Conservation (phyloP, 2,888 invertebrate genomes). For the Metallyticus violacea region DNA sequence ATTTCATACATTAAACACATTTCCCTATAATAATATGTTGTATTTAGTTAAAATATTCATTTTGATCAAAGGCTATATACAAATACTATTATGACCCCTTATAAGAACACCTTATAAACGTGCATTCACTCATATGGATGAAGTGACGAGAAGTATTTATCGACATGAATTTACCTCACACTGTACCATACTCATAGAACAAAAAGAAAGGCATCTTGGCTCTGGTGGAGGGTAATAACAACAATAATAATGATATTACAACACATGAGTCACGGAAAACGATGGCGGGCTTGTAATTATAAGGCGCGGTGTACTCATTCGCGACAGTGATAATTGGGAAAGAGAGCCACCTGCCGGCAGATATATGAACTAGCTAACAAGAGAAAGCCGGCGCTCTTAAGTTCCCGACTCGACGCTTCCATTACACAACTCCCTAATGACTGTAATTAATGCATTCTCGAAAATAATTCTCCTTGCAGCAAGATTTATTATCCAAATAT, state of each 20-base stretch:
- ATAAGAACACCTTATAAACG: too few relatives aligned
- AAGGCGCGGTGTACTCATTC: not conserved
- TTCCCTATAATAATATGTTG: too few relatives aligned
- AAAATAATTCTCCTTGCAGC: not conserved
- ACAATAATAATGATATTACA: not conserved
- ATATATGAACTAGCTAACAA: not conserved
- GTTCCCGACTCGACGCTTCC: not conserved
- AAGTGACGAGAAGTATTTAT: not conserved
- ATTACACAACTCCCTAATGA: not conserved
- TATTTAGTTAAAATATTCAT: too few relatives aligned
- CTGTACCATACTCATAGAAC: not conserved
- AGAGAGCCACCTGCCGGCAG: not conserved
- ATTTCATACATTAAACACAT: too few relatives aligned
- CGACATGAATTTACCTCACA: not conserved
- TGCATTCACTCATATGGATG: too few relatives aligned
- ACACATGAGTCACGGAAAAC: slow-evolving; percentile 1
- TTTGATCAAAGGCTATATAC: too few relatives aligned
- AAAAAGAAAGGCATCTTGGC: not conserved
- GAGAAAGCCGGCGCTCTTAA: not conserved
- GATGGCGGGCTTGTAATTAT: not conserved
- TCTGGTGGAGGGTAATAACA: not conserved
- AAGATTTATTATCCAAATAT: not conserved
- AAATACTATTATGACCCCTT: too few relatives aligned
- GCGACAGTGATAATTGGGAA: not conserved
- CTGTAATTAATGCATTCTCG: not conserved